phyloP scores from a whole-genome alignment of 2,113 vertebrate genomes.

The Anser cygnoides region DNA sequence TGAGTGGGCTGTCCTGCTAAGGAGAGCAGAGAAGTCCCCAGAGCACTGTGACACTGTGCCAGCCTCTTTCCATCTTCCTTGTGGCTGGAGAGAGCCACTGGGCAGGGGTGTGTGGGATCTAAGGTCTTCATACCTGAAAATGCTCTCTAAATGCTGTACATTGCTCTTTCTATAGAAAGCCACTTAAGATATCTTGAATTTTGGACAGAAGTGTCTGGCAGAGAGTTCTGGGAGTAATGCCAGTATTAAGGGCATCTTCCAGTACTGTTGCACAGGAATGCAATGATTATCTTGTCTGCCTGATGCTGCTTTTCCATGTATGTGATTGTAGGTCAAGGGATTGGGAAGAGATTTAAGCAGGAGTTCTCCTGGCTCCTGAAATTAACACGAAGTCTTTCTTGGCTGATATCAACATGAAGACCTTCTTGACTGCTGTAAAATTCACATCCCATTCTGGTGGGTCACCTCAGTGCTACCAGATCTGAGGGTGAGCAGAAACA shows the following conservation, averaged over 20 bases:
- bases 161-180: neutral
- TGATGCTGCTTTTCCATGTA: neutral
- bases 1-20: neutral
- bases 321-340: slow-evolving; percentile 14
- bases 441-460: neutral
- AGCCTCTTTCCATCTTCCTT: neutral
- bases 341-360: slow-evolving; percentile 19
- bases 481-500: neutral
- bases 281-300: neutral
- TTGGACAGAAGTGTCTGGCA: neutral
- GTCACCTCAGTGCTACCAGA: neutral
- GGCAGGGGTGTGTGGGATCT: neutral
- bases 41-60: neutral
- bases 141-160: neutral
- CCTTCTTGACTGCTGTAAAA: neutral
- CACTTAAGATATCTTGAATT: neutral
- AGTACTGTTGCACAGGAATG: neutral
- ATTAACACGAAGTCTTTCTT: slow-evolving; percentile 12
- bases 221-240: neutral
- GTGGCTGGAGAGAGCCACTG: neutral
- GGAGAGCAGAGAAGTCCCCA: neutral
- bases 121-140: neutral
- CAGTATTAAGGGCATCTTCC: neutral
- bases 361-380: slow-evolving; percentile 36
- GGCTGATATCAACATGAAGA: neutral